These are phyloP conservation scores for Euleptes europaea DNA, from an alignment of 2,113 vertebrate genomes.

Conservation along the genomic window DNA sequence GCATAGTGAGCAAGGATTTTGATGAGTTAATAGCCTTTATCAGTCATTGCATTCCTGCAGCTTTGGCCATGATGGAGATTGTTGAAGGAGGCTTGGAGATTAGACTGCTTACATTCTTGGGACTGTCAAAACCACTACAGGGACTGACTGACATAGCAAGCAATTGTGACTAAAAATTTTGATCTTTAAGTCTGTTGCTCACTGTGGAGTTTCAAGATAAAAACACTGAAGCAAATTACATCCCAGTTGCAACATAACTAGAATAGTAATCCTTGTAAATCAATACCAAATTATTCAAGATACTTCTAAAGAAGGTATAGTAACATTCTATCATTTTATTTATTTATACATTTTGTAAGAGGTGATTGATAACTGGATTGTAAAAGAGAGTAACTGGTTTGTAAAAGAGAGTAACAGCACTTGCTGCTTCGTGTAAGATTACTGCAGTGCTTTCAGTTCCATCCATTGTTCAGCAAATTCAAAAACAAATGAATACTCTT, in stretches of 20 bases:
- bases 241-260: background rate
- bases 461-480: background rate
- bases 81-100: background rate
- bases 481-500: background rate
- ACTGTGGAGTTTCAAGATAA: background rate
- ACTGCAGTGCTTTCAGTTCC: background rate
- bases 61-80: background rate
- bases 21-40: too few relatives aligned
- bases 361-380: background rate
- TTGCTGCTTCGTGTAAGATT: background rate
- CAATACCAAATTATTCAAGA: background rate
- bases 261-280: background rate
- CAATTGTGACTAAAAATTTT: background rate
- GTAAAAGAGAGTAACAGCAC: background rate
- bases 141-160: background rate
- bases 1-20: background rate
- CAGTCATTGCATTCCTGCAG: too few relatives aligned
- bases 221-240: background rate
- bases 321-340: background rate
- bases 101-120: background rate
- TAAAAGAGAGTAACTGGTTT: background rate
- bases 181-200: background rate
- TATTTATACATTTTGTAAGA: background rate
- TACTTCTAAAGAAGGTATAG: background rate
- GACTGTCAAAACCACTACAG: background rate